These are phyloP conservation scores for Condylura cristata DNA, from an alignment of 2,113 vertebrate genomes.

Conservation along the genomic window DNA sequence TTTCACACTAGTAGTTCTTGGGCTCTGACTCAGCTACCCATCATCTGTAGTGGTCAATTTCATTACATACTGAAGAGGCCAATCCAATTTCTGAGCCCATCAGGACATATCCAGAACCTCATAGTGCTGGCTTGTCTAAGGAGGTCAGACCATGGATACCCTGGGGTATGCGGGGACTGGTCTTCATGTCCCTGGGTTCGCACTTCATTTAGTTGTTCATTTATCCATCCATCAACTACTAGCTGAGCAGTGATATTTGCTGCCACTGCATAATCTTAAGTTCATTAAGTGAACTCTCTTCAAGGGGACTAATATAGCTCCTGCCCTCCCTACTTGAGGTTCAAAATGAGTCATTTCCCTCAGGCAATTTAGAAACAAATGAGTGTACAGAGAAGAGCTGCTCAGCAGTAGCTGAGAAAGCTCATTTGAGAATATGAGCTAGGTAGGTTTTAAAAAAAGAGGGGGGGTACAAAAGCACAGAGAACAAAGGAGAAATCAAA, in stretches of 20 bases:
- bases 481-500: not conserved
- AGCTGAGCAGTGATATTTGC: not conserved
- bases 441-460: not conserved
- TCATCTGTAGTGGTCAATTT: not conserved
- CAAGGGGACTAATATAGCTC: not conserved
- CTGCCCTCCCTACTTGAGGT: not conserved
- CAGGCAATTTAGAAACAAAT: not conserved
- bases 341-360: not conserved
- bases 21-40: not conserved
- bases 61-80: not conserved
- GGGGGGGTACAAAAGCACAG: not conserved
- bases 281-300: not conserved
- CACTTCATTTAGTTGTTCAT: not conserved
- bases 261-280: not conserved
- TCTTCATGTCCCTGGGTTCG: not conserved
- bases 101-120: not conserved
- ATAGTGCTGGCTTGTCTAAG: not conserved
- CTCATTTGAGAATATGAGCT: not conserved
- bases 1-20: not conserved
- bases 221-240: not conserved
- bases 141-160: not conserved
- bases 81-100: not conserved
- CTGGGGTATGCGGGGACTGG: not conserved
- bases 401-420: not conserved
- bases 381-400: not conserved